Conservation (phyloP, 2,797 vertebrate genomes). For the Lepus townsendii region DNA sequence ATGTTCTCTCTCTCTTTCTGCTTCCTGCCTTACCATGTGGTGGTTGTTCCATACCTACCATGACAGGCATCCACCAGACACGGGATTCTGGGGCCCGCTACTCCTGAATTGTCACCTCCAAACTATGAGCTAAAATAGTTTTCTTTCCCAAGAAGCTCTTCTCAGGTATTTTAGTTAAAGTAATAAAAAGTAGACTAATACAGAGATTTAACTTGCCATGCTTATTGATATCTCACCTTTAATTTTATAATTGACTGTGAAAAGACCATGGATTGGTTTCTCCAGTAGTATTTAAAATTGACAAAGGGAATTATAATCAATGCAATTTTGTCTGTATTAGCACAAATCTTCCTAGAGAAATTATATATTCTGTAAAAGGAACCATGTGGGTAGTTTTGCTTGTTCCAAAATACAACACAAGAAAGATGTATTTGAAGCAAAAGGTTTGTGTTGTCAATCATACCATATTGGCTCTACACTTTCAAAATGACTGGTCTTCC, state of each 20-base stretch:
- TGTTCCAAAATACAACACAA: neutral
- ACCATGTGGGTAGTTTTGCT: neutral
- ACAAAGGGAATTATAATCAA: neutral
- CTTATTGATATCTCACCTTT: neutral
- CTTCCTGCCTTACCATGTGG: too few relatives aligned
- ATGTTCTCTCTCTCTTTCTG: too few relatives aligned
- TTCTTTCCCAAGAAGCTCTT: too few relatives aligned
- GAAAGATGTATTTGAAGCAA: neutral
- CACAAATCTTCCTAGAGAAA: constrained; percentile 26
- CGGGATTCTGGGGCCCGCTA: too few relatives aligned
- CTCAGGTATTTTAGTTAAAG: too few relatives aligned
- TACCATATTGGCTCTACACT: neutral
- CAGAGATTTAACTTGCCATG: neutral
- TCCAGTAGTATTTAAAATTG: constrained; percentile 13
- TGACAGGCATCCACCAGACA: too few relatives aligned
- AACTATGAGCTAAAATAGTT: too few relatives aligned
- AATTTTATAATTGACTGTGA: neutral
- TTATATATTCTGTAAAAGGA: neutral
- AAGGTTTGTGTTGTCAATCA: neutral
- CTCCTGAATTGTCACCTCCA: too few relatives aligned
- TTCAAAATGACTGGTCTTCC: neutral
- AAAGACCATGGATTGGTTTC: neutral
- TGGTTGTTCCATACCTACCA: too few relatives aligned
- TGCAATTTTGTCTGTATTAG: neutral
- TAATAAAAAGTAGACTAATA: neutral